These are phyloP conservation scores for Leptodactylus fallax DNA, from an alignment of 2,797 vertebrate genomes.

Conservation along the genomic window DNA sequence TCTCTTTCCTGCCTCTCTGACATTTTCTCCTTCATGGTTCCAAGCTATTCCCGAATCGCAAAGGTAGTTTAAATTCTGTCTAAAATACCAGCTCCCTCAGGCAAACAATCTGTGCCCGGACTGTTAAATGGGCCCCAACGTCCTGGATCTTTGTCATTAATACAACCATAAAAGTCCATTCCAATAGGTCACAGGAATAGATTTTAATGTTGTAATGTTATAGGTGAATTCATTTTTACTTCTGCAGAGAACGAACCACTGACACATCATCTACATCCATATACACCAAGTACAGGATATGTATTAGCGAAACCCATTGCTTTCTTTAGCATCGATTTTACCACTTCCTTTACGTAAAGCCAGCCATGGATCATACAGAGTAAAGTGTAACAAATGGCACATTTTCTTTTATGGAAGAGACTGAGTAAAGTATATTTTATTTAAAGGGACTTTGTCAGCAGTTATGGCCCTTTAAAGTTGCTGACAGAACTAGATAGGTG, in stretches of 20 bases:
- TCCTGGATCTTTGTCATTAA: conserved; percentile 53
- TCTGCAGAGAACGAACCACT: background rate
- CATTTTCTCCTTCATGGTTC: conserved; percentile 64
- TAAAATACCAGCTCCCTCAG: conserved; percentile 64
- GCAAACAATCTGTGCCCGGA: conserved; percentile 61
- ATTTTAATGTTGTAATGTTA: conserved; percentile 45
- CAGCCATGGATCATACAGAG: too few relatives aligned
- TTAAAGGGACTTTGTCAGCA: too few relatives aligned
- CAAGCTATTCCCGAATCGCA: conserved; percentile 54
- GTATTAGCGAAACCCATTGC: background rate
- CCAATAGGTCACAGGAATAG: conserved; percentile 51
- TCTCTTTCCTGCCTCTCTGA: conserved; percentile 55
- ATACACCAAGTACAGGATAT: background rate
- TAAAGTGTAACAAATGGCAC: too few relatives aligned
- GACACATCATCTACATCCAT: background rate
- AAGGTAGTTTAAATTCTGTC: conserved; percentile 64
- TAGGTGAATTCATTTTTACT: conserved; percentile 38
- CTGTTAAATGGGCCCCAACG: conserved; percentile 56
- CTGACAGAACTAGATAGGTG: too few relatives aligned
- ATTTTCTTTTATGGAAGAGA: too few relatives aligned
- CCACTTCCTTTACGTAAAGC: too few relatives aligned
- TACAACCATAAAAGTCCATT: conserved; percentile 52
- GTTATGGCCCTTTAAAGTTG: too few relatives aligned
- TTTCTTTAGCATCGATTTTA: too few relatives aligned
- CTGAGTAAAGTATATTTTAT: too few relatives aligned